These are phyloP conservation scores for Rotaria socialis DNA, from an alignment of 2,888 invertebrate genomes.

Conservation along the genomic window DNA sequence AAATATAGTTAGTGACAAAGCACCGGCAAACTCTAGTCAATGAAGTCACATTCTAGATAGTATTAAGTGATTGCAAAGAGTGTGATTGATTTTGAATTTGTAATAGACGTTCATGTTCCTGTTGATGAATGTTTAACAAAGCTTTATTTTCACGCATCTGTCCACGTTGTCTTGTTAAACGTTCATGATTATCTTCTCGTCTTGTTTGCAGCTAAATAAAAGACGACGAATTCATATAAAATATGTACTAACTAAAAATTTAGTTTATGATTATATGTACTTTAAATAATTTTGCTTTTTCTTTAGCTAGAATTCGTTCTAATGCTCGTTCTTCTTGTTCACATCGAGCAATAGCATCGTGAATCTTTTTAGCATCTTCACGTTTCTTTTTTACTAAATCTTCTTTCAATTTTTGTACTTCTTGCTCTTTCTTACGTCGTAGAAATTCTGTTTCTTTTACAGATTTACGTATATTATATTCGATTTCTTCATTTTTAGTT, in stretches of 20 bases:
- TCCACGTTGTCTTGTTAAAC: conserved; percentile 53
- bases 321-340: conserved; percentile 52
- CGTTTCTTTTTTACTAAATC: conserved; percentile 52
- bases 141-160: conserved; percentile 52
- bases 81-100: conserved; percentile 41
- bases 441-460: conserved; percentile 55
- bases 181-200: conserved; percentile 54
- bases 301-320: conserved; percentile 53
- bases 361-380: conserved; percentile 52
- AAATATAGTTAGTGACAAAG: neutral
- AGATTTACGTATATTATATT: conserved; percentile 53
- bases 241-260: too few relatives aligned
- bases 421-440: conserved; percentile 56
- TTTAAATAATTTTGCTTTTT: conserved; percentile 56
- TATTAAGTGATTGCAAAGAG: neutral
- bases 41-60: neutral
- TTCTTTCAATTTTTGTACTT: conserved; percentile 52
- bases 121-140: conserved; percentile 52
- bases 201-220: conserved; percentile 53
- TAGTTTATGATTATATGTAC: conserved; percentile 48
- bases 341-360: conserved; percentile 51
- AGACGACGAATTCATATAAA: too few relatives aligned
- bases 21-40: neutral
- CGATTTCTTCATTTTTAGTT: conserved; percentile 54
- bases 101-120: conserved; percentile 53